Conservation (phyloP, 2,113 vertebrate genomes). For the Ploceus nigricollis region DNA sequence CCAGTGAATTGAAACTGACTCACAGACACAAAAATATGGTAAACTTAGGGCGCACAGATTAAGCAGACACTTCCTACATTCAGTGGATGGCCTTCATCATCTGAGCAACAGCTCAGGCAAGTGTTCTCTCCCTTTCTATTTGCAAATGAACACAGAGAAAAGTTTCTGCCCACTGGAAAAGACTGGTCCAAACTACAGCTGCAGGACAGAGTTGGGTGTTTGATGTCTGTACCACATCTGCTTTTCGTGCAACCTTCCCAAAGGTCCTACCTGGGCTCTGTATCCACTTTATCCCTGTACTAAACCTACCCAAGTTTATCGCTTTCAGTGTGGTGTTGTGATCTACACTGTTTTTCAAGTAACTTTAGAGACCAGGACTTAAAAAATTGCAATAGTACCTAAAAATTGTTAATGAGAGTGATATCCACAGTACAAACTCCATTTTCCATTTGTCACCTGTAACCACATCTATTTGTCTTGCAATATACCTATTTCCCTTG, state of each 20-base stretch:
- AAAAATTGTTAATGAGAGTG: neutral
- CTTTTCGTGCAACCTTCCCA: neutral
- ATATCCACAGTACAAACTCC: neutral
- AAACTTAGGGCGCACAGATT: neutral
- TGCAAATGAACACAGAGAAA: neutral
- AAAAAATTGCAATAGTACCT: neutral
- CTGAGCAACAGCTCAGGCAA: neutral
- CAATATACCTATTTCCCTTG: neutral
- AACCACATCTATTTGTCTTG: neutral
- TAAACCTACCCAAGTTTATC: neutral
- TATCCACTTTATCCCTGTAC: neutral
- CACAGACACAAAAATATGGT: neutral
- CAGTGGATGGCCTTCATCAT: neutral
- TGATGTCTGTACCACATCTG: neutral
- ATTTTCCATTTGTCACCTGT: neutral
- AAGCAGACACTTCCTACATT: neutral
- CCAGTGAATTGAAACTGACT: neutral
- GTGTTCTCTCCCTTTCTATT: neutral
- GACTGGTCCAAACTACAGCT: neutral
- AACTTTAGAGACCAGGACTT: neutral
- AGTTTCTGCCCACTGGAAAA: neutral
- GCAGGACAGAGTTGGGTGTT: neutral
- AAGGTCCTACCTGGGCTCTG: neutral
- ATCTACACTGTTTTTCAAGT: neutral
- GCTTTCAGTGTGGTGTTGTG: neutral